Evolutionary conservation across 2,797 vertebrate species (phyloP).

Genomic region (Crypturellus tataupa): DNA sequence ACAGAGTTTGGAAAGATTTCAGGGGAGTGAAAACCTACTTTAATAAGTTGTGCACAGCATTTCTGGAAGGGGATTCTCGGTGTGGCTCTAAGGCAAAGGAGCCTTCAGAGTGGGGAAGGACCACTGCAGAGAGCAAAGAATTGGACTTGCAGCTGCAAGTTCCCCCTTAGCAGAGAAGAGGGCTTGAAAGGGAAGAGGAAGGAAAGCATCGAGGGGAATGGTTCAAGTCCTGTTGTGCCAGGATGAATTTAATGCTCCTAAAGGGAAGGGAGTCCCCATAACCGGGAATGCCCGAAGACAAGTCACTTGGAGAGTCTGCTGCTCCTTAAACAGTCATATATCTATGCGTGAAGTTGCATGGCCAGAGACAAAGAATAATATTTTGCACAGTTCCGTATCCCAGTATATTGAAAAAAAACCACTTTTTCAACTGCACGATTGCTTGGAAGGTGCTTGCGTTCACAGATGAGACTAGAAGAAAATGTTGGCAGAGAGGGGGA

Average conservation of each 20-base stretch:
- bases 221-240: not conserved
- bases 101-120: not conserved
- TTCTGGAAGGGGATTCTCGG: not conserved
- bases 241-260: not conserved
- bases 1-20: not conserved
- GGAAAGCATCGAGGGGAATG: not conserved
- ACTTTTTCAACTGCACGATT: not conserved
- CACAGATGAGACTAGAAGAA: not conserved
- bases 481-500: not conserved
- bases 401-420: not conserved
- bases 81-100: not conserved
- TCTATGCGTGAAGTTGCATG: not conserved
- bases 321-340: not conserved
- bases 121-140: not conserved
- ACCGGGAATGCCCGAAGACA: not conserved
- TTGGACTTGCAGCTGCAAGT: not conserved
- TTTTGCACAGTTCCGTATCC: not conserved
- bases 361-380: not conserved
- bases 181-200: not conserved
- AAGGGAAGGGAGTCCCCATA: not conserved
- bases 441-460: not conserved
- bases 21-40: not conserved
- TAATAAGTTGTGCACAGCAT: not conserved
- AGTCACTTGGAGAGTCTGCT: not conserved
- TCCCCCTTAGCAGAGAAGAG: not conserved